A percentile compares a stretch with the other conserved stretches of the same genome.
Evolutionary conservation across 1,140 invertebrate species (phyloP).

Genomic region (Aricia agestis): DNA sequence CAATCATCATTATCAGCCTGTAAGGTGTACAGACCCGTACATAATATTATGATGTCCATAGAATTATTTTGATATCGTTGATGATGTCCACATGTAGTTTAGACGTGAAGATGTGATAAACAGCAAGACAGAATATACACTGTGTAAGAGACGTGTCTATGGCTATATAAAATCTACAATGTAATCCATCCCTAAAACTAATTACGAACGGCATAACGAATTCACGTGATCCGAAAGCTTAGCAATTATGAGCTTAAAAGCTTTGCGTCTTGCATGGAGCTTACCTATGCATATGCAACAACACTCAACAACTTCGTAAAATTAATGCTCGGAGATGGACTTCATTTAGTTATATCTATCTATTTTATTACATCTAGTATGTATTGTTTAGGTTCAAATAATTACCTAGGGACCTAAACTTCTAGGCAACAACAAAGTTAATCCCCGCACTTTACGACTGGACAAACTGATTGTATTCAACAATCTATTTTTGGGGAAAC

Average conservation of each 20-base stretch:
- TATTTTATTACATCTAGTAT: neutral
- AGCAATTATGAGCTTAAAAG: slow-evolving; percentile 3
- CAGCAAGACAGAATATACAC: no score
- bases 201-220: neutral
- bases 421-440: neutral
- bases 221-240: neutral
- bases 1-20: no score
- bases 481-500: neutral
- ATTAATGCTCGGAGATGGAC: no score
- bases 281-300: no score
- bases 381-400: neutral
- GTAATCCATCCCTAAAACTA: neutral
- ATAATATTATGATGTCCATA: no score
- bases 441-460: neutral
- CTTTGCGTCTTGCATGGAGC: no score
- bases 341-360: no score
- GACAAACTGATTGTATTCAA: neutral
- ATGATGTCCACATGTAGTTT: no score
- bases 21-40: no score
- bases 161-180: neutral
- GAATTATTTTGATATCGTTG: no score
- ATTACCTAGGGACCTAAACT: neutral
- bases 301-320: no score
- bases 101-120: no score
- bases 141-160: neutral